Base-by-base conservation (phyloP, 1,140 invertebrate genomes). In the Penaeus indicus region DNA sequence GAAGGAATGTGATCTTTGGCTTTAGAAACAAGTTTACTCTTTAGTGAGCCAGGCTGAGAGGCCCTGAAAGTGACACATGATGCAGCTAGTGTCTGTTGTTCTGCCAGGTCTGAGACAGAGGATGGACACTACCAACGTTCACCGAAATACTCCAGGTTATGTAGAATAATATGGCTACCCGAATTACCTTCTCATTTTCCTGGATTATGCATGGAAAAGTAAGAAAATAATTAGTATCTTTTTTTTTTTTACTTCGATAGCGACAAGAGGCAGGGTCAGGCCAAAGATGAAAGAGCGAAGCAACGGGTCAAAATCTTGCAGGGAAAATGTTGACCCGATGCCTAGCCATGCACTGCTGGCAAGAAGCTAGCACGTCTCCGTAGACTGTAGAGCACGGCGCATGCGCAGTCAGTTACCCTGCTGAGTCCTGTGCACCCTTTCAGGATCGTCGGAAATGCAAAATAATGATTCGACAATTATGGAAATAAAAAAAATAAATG, bases 101-200 rank as follows among this genome's bases (percentile, higher is more conserved):
- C 25, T n/a, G 32, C 60, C 22, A 82, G 25, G 62, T 63, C 62
- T 61, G 75, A 78, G 54, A 78, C 60, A 78, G 72, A 38, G 38
- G 42, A 69, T 54, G 38, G 63, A 54, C 42, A 78, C 60, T 38
- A 54, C 32, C 54, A 62, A 62, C 47, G 80, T 61, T 32, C 69
- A 78, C 69, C 25, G 54, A 79, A 54, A 47, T 61, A 78, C n/a
- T 38, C 85, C 32, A 78, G 69, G 75, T 38, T 22, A 86, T 54
- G 84, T 90, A 84, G 80, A 86, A 90, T 85, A 86, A 90, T 86
- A 90, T 86, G 89, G 72, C 84, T 86, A 81, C 89, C 89, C 81
- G 85, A 90, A 86, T 90, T 90, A 90, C 89, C 89, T 90, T 90
- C 85, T 90, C 89, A 83, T 90, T 90, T 90, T 90, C 89, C 89